These are phyloP conservation scores for Pogonocherus hispidulus DNA, from an alignment of 2,888 invertebrate species.

Conservation along the genomic window DNA sequence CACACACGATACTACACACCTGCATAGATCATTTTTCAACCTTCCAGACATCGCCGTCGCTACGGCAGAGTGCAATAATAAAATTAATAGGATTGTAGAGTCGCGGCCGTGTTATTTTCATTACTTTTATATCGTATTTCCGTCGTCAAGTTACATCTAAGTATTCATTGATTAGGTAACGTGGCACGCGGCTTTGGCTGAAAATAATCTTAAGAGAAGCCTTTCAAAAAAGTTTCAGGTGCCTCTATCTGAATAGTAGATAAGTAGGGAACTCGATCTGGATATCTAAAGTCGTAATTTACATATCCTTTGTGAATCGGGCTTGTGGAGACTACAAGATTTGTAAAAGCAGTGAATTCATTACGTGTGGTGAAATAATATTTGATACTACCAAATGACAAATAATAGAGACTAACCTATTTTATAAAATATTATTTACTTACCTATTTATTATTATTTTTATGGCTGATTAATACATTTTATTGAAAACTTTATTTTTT, in stretches of 20 bases:
- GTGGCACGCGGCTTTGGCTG: not conserved
- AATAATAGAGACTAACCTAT: no score
- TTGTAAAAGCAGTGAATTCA: no score
- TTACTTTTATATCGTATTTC: not conserved
- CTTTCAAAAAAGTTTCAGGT: not conserved
- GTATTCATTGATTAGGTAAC: constrained; percentile 1
- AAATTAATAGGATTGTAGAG: not conserved
- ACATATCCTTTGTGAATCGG: no score
- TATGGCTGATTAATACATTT: no score
- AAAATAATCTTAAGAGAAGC: not conserved
- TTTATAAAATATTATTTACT: no score
- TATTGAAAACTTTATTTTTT: no score
- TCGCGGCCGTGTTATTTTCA: not conserved
- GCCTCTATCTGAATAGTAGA: not conserved
- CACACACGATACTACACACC: no score
- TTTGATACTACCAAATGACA: no score
- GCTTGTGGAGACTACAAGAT: no score
- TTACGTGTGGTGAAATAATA: no score
- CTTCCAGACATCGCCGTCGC: not conserved
- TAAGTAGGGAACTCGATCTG: not conserved
- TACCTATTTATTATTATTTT: no score
- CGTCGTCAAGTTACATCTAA: not conserved
- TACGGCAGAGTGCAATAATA: not conserved
- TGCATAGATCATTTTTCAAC: no score
- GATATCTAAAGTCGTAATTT: not conserved